Percentiles rank a stretch among this genome's conserved stretches.
Conservation (phyloP, 2,113 vertebrate genomes). For the Microcebus ravelobensis region DNA sequence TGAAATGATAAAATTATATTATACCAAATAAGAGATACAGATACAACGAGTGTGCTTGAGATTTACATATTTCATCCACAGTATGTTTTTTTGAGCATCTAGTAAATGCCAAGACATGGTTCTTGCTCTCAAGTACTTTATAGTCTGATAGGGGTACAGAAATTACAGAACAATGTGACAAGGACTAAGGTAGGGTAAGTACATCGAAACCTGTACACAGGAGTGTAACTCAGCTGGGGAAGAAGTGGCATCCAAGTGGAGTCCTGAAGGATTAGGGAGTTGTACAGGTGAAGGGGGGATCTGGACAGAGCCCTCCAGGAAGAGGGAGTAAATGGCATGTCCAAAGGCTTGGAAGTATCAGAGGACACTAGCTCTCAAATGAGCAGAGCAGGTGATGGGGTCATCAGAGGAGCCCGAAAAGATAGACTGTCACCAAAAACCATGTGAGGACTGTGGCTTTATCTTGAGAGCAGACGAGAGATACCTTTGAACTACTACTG, state of each 20-base stretch:
- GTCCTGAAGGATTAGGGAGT: background rate
- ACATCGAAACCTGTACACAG: background rate
- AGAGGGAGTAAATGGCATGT: background rate
- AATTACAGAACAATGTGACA: too few species aligned
- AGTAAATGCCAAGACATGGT: background rate
- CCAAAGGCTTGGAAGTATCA: background rate
- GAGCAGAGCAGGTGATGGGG: background rate
- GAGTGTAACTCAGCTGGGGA: background rate
- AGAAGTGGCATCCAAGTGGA: background rate
- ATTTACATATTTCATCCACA: background rate
- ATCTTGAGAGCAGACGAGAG: background rate
- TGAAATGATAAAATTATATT: background rate
- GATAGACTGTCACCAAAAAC: background rate
- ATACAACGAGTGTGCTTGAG: background rate
- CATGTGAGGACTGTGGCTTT: fast-evolving
- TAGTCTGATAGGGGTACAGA: background rate
- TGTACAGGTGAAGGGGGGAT: background rate
- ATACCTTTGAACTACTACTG: background rate
- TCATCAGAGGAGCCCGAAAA: background rate
- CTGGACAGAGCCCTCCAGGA: background rate
- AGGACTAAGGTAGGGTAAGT: background rate
- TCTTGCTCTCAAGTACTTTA: background rate
- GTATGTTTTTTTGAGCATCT: background rate
- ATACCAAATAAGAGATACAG: background rate
- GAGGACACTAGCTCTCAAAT: background rate